Conservation (phyloP, 2,113 vertebrate genomes). For the Ciconia maguari region DNA sequence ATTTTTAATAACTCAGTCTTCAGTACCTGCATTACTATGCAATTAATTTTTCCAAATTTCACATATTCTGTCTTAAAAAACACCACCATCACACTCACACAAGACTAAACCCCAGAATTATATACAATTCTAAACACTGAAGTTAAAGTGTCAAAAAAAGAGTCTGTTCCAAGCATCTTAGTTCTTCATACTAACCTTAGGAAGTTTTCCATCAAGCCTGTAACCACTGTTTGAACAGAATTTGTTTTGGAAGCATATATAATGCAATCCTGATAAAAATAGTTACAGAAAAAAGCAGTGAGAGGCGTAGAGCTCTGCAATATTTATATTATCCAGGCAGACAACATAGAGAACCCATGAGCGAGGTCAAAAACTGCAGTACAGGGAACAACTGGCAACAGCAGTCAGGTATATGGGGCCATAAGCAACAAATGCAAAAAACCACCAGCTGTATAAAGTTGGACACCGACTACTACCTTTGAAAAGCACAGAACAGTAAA, state of each 20-base stretch:
- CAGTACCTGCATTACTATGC: neutral
- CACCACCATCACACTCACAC: neutral
- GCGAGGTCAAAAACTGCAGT: neutral
- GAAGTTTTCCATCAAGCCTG: neutral
- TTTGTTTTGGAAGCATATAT: neutral
- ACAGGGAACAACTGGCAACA: neutral
- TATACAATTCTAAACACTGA: neutral
- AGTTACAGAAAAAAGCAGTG: neutral
- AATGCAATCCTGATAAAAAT: slow-evolving; percentile 26
- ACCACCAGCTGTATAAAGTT: neutral
- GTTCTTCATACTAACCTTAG: neutral
- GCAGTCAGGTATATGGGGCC: neutral
- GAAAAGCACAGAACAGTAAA: neutral
- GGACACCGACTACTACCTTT: neutral
- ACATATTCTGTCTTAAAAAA: neutral
- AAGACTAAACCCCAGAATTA: neutral
- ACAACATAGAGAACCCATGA: neutral
- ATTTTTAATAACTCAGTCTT: neutral
- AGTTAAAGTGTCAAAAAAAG: neutral
- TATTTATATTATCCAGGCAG: slow-evolving; percentile 16
- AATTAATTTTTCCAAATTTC: neutral
- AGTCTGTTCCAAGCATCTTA: neutral
- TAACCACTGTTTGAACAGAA: neutral
- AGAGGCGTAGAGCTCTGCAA: neutral
- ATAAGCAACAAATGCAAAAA: neutral